Conservation (phyloP, 2,888 invertebrate species). For the Pinctada fucata region DNA sequence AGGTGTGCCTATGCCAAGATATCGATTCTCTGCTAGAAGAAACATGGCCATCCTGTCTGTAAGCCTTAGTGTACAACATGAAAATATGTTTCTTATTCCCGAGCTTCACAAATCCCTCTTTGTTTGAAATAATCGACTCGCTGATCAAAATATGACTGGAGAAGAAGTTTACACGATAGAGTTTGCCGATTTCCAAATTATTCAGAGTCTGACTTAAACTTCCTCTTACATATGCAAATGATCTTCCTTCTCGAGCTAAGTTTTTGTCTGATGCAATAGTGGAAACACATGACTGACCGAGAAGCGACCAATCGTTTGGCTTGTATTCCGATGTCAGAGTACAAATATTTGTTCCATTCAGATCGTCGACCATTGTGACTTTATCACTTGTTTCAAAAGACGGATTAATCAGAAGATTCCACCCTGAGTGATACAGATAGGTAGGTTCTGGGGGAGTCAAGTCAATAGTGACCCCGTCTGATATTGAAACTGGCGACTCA, state of each 20-base stretch:
- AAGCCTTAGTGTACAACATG: constrained; percentile 25
- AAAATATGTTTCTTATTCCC: constrained; percentile 29
- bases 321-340: constrained; percentile 1
- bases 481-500: constrained; percentile 38
- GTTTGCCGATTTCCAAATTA: background rate
- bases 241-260: constrained; percentile 27
- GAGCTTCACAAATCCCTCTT: constrained; percentile 24
- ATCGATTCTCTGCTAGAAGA: background rate
- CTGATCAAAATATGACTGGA: constrained; percentile 18
- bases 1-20: constrained; percentile 32
- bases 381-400: constrained; percentile 40
- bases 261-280: constrained; percentile 13
- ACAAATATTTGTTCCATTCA: constrained; percentile 17
- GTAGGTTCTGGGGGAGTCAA: constrained; percentile 45
- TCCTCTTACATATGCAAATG: constrained; percentile 33
- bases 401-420: constrained; percentile 41
- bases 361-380: background rate
- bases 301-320: constrained; percentile 11
- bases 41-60: constrained; percentile 16
- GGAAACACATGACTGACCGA: background rate
- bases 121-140: constrained; percentile 13
- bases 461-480: constrained; percentile 55
- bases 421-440: constrained; percentile 30
- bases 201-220: constrained; percentile 13
- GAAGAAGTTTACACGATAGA: constrained; percentile 30